These are phyloP conservation scores for Drosophila ochracea DNA, from an alignment of 2,888 invertebrate genomes.

Conservation along the genomic window DNA sequence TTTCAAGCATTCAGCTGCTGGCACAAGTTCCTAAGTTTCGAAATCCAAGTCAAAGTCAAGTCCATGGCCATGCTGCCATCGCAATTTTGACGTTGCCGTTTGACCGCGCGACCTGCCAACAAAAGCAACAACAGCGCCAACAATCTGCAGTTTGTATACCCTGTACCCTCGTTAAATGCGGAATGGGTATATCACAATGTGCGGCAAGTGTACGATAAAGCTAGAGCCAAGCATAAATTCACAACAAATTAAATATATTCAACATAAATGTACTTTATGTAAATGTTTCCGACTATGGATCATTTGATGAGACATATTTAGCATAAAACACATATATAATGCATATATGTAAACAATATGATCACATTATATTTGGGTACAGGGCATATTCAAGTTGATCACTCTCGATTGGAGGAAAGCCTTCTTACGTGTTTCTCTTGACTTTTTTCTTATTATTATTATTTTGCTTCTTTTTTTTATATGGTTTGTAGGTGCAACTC, in stretches of 20 bases:
- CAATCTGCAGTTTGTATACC: slow-evolving; percentile 48
- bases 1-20: slow-evolving; percentile 63
- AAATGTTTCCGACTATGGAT: background rate
- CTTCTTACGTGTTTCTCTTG: slow-evolving; percentile 27
- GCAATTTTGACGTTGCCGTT: slow-evolving; percentile 71
- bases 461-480: slow-evolving; percentile 30
- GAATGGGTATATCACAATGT: background rate
- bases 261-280: background rate
- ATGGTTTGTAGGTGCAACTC: slow-evolving; percentile 81
- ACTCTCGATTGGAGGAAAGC: background rate
- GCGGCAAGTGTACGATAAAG: background rate
- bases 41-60: slow-evolving; percentile 75
- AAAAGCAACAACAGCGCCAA: slow-evolving; percentile 28
- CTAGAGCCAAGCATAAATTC: background rate
- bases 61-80: slow-evolving; percentile 63
- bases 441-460: slow-evolving; percentile 25
- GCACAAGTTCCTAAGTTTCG: slow-evolving; percentile 69
- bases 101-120: slow-evolving; percentile 62
- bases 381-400: slow-evolving; percentile 16
- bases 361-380: background rate
- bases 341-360: background rate
- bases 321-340: background rate
- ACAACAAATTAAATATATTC: background rate
- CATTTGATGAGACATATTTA: background rate
- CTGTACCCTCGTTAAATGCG: background rate